Evolutionary conservation across 2,797 vertebrate species (phyloP), one percentile per base, ranked within the genome.

Genomic region (Schizothorax lantsangensis): DNA sequence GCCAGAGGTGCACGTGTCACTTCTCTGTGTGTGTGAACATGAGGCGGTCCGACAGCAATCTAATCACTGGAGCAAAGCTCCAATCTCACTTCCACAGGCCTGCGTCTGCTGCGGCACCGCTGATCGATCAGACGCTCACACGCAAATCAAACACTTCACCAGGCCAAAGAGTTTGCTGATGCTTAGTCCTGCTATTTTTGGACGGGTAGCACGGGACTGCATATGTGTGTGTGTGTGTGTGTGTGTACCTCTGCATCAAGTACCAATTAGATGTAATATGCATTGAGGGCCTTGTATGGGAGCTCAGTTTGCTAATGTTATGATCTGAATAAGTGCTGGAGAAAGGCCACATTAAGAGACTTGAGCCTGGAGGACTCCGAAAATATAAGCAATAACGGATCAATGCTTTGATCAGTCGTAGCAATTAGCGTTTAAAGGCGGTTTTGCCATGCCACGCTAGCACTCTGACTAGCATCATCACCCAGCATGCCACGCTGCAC

Each of bases 31-130:
- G 78, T 66, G 78, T 71, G 57, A 84, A 87, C 45, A 40, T 78
- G 78, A 78, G 59, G 73, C 3, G 69, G 38, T 85, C 78, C 68
- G 26, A 74, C 83, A 79, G 84, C 62, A 87, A 87, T 89, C 85
- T 89, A 88, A 91, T 91, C 84, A 88, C 74, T 85, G 72, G 38
- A 88, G 86, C 79, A 84, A 80, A 62, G 49, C 59, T 83, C 59
- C 87, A 88, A 83, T 85, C 82, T 89, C 79, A 64, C 40, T 72
- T 81, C 77, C 81, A 74, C 80, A 75, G 75, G 64, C 62, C 78
- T 47, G 73, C 23, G 81, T 72, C 40, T 75, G 43, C 73, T 78
- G 84, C 79, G 2, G 75, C 47, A 47, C 79, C 40, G 21, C 90
- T 91, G 89, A 89, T 87, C 80, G 86, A 91, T 90, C 74, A 86